Base-by-base conservation (phyloP, 2,113 vertebrate species). In the Balaeniceps rex region DNA sequence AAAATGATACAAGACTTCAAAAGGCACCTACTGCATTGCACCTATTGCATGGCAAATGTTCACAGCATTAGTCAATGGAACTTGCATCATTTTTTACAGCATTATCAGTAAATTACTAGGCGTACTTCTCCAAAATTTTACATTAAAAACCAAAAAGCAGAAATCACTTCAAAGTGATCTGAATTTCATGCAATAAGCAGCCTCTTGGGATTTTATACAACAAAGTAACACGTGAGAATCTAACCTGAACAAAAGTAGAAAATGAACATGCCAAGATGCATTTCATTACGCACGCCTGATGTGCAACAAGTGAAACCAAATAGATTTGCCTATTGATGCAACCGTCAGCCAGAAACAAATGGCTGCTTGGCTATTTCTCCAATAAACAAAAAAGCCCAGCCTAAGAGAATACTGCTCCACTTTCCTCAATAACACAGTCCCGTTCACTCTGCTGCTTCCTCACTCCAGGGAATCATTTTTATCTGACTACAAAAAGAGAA, bases 191-290 rank as follows among this genome's bases (percentile, higher is more conserved):
- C 25, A 87, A 29, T 55, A 71, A 71, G 42, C 24, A 95, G 60
- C 33, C 47, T 76, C 38, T 38, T 70, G 57, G 7, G 29, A 57
- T 75, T 90, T 93, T 66, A 87, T 31, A 82, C 28, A 74, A 31
- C 31, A 26, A 78, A 85, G n/a, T 76, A 92, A 88, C 47, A 47
- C 3, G 19, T 13, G 25, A 79, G 52, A 91, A 51, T 68, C 29
- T 42, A 95, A 64, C 28, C 29, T 75, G 69, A 89, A 84, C 7
- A 14, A 75, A 91, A 87, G 47, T 4, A 71, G 83, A 93, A 94
- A 91, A 93, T 79, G 60, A 97, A 90, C 69, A 78, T 58, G 72
- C 64, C 93, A 95, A 93, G 44, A 74, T 74, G 42, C 89, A 64
- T 81, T 94, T 89, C 83, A 70, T 66, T 84, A 66, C 3, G 3